Evolutionary conservation across 2,113 vertebrate species (phyloP), one percentile per base, ranked within the genome.

Genomic region (Cyphomyrus plagiostoma): DNA sequence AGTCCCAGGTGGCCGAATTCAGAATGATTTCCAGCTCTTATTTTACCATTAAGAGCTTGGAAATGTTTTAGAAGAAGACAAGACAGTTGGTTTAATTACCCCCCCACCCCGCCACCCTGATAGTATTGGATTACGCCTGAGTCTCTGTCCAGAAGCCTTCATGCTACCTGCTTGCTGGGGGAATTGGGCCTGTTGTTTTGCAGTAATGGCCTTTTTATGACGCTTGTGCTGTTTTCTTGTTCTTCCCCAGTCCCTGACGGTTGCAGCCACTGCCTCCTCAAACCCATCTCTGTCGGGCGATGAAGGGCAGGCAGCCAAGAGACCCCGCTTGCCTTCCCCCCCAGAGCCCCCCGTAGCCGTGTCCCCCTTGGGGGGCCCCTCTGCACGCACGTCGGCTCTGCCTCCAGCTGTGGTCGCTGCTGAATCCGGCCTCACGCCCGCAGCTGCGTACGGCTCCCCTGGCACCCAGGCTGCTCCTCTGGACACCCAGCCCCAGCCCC

Each of bases 231-330:
- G 0, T 91, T 0, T 13, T 0, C 2, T n/a, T 70, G 45, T 21
- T 84, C 45, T 4, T 4, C 45, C 45, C 45, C 9, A 92, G 80
- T 0, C 91, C 35, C 39, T 90, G 91, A 91, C 52, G 17, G 94
- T 98, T 96, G 96, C 96, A 5, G 95, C 97, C 80, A 95, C 95
- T 92, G 95, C 94, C 0, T 95, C 93, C 90, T 95, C 0, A 92
- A 95, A 11, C 95, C 95, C 93, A 95, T 96, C 30, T 93, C 91
- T 1, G 90, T 89, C 92, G 0, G 95, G 94, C n/a, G 97, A 98
- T 1, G 97, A 96, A 89, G 96, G 90, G 15, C 95, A 96, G 92
- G 95, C 97, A 1, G 97, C 97, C 84, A 99, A 99, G 89, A 97
- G 98, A 4, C 97, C 96, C 0, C 93, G 97, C 50, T 94, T 98